Evolutionary conservation across 2,797 vertebrate genomes (phyloP).

Genomic region (Coccyzus lansbergi): DNA sequence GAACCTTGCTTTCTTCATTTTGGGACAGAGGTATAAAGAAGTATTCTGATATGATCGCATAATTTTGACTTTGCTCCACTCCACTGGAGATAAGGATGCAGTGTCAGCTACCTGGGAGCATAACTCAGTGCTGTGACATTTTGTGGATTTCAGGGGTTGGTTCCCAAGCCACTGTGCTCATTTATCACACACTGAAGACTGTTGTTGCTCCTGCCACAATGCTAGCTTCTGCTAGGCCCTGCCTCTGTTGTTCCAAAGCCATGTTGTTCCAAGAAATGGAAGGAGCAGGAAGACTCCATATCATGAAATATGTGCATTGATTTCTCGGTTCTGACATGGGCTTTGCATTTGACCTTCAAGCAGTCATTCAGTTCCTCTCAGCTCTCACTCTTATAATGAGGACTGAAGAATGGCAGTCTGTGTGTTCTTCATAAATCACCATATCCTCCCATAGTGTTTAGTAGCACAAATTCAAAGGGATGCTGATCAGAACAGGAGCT

Average conservation of each 20-base stretch:
- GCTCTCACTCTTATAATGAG: neutral
- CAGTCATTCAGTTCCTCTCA: neutral
- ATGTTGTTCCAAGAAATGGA: neutral
- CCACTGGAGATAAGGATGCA: neutral
- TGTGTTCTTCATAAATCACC: slow-evolving; percentile 9
- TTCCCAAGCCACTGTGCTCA: neutral
- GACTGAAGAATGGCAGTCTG: neutral
- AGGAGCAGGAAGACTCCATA: neutral
- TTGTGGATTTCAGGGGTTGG: neutral
- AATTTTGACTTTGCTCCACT: neutral
- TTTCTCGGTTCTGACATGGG: neutral
- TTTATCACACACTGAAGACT: neutral
- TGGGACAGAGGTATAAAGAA: neutral
- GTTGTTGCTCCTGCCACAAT: neutral
- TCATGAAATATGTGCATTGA: neutral
- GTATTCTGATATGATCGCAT: neutral
- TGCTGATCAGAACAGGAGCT: neutral
- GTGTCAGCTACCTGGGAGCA: neutral
- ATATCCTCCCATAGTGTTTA: neutral
- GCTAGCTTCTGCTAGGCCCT: neutral
- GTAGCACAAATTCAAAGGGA: neutral
- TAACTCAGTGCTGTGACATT: neutral
- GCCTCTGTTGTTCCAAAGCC: neutral
- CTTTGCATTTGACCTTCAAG: slow-evolving; percentile 43
- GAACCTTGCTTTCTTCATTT: neutral